Conservation (phyloP, 2,888 invertebrate species). For the Gibbula magus region DNA sequence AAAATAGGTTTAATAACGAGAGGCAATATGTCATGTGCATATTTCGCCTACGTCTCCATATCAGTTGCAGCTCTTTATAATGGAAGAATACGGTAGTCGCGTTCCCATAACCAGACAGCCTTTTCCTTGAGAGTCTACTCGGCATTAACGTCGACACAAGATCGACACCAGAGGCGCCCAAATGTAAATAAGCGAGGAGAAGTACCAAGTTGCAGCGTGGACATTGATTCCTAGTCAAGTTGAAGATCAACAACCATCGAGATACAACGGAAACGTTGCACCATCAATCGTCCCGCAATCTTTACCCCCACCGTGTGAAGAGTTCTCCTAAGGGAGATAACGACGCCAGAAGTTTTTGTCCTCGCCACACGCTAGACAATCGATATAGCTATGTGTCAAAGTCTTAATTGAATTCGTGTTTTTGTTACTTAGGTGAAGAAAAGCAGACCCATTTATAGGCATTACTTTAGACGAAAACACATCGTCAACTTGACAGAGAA, state of each 20-base stretch:
- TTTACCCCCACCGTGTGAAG: neutral
- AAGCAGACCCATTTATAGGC: neutral
- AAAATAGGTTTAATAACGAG: too few species aligned
- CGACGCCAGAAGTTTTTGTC: neutral
- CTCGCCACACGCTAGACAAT: neutral
- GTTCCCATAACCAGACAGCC: too few species aligned
- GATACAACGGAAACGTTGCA: neutral
- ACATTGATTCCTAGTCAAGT: neutral
- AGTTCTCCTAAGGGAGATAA: neutral
- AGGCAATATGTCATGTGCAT: too few species aligned
- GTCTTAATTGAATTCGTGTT: neutral
- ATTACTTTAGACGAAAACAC: neutral
- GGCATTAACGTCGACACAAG: too few species aligned
- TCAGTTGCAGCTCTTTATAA: too few species aligned
- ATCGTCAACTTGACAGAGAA: too few species aligned
- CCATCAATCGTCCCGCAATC: slow-evolving; percentile 4
- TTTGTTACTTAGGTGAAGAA: neutral
- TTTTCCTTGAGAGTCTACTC: too few species aligned
- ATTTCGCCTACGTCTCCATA: too few species aligned
- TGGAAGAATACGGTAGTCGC: too few species aligned
- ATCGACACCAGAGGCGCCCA: too few species aligned
- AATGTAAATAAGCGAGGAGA: too few species aligned
- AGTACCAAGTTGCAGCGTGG: neutral
- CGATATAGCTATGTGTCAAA: neutral
- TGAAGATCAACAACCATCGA: neutral